Base-by-base conservation (phyloP, 2,113 vertebrate species). In the Perca fluviatilis region DNA sequence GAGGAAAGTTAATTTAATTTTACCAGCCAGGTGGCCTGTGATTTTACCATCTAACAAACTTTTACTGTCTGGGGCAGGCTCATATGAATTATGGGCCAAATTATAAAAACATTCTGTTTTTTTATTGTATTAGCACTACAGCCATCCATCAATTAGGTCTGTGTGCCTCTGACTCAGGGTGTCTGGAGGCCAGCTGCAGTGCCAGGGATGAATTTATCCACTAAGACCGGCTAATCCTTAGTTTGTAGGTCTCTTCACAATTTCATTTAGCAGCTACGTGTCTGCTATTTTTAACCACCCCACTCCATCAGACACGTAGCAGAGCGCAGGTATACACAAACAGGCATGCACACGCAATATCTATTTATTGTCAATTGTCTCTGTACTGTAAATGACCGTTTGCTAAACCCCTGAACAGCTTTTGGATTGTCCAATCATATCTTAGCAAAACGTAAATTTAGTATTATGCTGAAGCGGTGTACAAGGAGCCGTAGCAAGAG, bases 101-200 rank as follows among this genome's bases (percentile, higher is more conserved):
- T 83, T 71, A 78, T 79, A 30, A 80, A 40, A 87, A 56, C 12
- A n/a, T 72, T 66, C 13, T 40, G 50, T 71, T 70, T 82, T 86
- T 68, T 25, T 25, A 87, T 80, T 50, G 49, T 15, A 64, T 88
- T 76, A 86, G 19, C 51, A 46, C 40, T 23, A 6, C 27, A 77
- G 57, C 13, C 86, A 87, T 92, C 80, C 72, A 87, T 90, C 82
- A 88, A 65, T 80, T 86, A 87, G 61, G 40, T 79, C 23, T 71
- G 66, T 71, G 78, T 83, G 18, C 82, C 61, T 88, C 21, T 88
- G 77, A 84, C 77, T 87, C 70, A 4, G 57, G 46, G 67, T 62
- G 54, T 83, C 81, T 86, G 70, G 75, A 84, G 56, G 51, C 61
- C 82, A 67, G 78, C 67, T 74, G 82, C 62, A 67, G 66, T 91